Percentiles rank a stretch among this genome's conserved stretches.
Evolutionary conservation across 1,140 invertebrate genomes (phyloP).

Genomic region (Schmidtea mediterranea): DNA sequence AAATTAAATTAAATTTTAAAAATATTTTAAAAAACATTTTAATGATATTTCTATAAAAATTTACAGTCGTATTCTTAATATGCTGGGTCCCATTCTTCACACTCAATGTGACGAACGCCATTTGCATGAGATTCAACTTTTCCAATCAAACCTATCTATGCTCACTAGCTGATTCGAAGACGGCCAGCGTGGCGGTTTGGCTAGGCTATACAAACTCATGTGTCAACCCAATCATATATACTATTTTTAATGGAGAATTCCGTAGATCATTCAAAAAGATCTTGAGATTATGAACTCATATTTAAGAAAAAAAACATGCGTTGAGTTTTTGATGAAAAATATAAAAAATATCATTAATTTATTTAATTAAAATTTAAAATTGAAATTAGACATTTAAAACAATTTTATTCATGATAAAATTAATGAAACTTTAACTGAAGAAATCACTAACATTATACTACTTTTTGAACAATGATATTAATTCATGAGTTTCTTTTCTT

Average conservation of each 20-base stretch:
- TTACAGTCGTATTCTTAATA: conserved; percentile 63
- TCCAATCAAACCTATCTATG: neutral
- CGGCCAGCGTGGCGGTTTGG: neutral
- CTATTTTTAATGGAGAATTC: neutral
- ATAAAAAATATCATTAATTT: no score
- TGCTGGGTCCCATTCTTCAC: conserved; percentile 99
- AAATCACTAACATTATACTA: no score
- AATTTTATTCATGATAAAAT: no score
- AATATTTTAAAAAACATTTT: no score
- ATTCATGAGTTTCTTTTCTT: no score
- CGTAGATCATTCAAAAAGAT: neutral
- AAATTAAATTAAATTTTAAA: no score
- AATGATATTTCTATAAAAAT: conserved; percentile 5
- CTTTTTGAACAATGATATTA: no score
- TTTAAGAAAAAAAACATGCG: no score
- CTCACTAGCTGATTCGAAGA: neutral
- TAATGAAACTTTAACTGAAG: no score
- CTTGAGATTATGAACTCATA: conserved; percentile 7
- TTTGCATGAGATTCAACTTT: conserved; percentile 36
- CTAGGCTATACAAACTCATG: neutral
- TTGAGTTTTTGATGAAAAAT: no score
- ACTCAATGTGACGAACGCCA: conserved; percentile 64
- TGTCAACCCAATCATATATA: neutral
- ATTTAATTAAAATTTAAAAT: no score
- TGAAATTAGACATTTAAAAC: no score